Evolutionary conservation across 2,888 invertebrate genomes (phyloP).

Genomic region (Polyommatus iphigenia): DNA sequence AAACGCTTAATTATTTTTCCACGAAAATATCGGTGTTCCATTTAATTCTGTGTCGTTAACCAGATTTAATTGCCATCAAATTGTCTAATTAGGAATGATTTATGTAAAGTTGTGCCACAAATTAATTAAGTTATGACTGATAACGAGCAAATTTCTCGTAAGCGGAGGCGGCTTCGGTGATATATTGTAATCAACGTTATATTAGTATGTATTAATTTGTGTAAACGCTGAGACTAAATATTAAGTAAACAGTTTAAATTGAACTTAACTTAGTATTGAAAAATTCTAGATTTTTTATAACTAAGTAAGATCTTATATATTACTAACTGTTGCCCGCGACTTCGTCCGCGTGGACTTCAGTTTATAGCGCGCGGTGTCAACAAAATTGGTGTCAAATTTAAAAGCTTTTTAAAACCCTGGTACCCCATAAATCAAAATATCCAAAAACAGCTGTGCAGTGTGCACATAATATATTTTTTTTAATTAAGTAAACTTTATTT

Average conservation of each 20-base stretch:
- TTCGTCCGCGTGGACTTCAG: too few relatives aligned
- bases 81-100: slow-evolving; percentile 40
- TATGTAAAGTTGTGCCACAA: slow-evolving; percentile 37
- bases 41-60: slow-evolving; percentile 26
- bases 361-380: too few relatives aligned
- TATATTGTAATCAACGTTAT: slow-evolving; percentile 17
- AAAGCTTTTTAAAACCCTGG: too few relatives aligned
- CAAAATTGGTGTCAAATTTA: too few relatives aligned
- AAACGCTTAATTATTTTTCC: not conserved
- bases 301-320: not conserved
- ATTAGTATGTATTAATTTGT: slow-evolving; percentile 1
- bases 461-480: too few relatives aligned
- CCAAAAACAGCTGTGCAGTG: too few relatives aligned
- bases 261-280: not conserved
- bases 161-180: slow-evolving; percentile 20
- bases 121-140: slow-evolving; percentile 40
- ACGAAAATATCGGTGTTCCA: slow-evolving; percentile 13
- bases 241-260: not conserved
- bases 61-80: slow-evolving; percentile 33
- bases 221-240: not conserved
- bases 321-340: too few relatives aligned
- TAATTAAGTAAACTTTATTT: too few relatives aligned
- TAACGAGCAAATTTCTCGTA: slow-evolving; percentile 33
- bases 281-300: too few relatives aligned
- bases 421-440: too few relatives aligned